phyloP scores from a whole-genome alignment of 2,888 invertebrate genomes.

The Helobdella robusta region DNA sequence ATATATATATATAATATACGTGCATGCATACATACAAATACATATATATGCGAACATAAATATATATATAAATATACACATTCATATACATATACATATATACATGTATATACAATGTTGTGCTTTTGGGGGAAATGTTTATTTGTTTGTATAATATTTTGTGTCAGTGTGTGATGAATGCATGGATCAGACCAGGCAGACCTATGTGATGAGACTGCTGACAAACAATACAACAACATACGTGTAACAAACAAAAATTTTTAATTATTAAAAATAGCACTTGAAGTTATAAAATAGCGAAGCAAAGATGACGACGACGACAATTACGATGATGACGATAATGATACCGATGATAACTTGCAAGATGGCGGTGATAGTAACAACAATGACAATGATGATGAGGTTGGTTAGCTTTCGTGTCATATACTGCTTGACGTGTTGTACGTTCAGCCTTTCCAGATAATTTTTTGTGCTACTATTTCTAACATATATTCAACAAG shows the following conservation, averaged over 20 bases:
- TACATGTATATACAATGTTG: not conserved
- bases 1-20: not conserved
- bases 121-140: too few relatives aligned
- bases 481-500: too few relatives aligned
- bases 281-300: not conserved
- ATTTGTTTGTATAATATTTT: too few relatives aligned
- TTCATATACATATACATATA: slow-evolving; percentile 4
- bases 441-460: too few relatives aligned
- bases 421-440: too few relatives aligned
- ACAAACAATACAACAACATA: too few relatives aligned
- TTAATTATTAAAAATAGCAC: too few relatives aligned
- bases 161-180: too few relatives aligned
- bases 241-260: too few relatives aligned
- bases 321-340: slow-evolving; percentile 1
- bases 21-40: slow-evolving; percentile 8
- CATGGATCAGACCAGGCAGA: too few relatives aligned
- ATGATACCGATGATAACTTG: not conserved
- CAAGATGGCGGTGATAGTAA: not conserved
- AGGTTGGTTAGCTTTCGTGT: not conserved
- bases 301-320: slow-evolving; percentile 1
- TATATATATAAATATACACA: not conserved
- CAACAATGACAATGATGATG: not conserved
- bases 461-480: too few relatives aligned
- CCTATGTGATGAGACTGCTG: too few relatives aligned
- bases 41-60: not conserved